These are phyloP conservation scores for Mustela nigripes DNA, from an alignment of 2,113 vertebrate genomes.

Conservation along the genomic window DNA sequence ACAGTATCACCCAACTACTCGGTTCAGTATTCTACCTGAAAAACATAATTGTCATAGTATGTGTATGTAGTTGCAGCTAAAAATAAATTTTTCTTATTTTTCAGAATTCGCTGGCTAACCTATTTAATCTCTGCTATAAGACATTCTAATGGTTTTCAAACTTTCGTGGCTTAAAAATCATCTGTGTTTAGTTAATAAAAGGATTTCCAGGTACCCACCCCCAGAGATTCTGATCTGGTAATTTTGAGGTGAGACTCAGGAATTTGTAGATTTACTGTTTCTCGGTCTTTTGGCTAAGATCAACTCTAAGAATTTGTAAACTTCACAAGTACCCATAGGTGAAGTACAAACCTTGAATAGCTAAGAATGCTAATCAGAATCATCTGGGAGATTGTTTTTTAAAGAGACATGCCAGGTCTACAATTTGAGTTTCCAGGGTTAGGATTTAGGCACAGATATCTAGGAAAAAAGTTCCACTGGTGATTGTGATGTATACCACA, in stretches of 20 bases:
- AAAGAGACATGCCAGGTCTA: neutral
- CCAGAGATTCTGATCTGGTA: slow-evolving; percentile 21
- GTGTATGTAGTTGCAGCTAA: neutral
- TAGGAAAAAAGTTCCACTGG: neutral
- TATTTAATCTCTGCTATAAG: slow-evolving; percentile 43
- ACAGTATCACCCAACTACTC: neutral
- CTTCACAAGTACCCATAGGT: neutral
- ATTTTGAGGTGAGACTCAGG: neutral
- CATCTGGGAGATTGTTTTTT: neutral
- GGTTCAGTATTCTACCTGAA: neutral
- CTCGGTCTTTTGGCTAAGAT: neutral
- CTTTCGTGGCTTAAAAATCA: slow-evolving; percentile 26
- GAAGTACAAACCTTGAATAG: slow-evolving; percentile 10
- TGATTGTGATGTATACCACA: neutral
- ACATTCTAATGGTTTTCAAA: neutral
- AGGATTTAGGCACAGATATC: neutral
- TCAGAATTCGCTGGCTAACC: neutral
- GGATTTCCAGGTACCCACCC: neutral
- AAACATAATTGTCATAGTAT: neutral
- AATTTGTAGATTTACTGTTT: neutral
- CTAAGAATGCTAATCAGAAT: neutral
- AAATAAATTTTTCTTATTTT: slow-evolving; percentile 47
- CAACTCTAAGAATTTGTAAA: neutral
- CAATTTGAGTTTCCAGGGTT: neutral
- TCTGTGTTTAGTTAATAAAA: neutral